Evolutionary conservation across 2,888 invertebrate genomes (phyloP).

Genomic region (Sphaerophoria taeniata): DNA sequence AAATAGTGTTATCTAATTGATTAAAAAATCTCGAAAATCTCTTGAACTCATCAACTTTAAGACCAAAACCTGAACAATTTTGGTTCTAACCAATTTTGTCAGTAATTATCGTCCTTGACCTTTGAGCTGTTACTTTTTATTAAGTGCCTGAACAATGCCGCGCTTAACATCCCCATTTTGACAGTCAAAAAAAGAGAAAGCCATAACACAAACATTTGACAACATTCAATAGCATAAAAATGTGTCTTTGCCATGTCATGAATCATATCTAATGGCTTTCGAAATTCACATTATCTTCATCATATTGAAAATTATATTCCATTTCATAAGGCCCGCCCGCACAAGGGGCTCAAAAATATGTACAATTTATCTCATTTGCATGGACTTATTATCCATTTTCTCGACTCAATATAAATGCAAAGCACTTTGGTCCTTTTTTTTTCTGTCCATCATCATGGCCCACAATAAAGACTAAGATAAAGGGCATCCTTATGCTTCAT

Average conservation of each 20-base stretch:
- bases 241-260: conserved; percentile 27
- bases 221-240: conserved; percentile 30
- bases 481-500: conserved; percentile 44
- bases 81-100: no score
- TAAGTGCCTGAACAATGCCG: background rate
- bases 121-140: background rate
- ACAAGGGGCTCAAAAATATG: conserved; percentile 19
- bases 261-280: conserved; percentile 31
- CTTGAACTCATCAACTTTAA: no score
- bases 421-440: conserved; percentile 53
- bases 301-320: conserved; percentile 35
- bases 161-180: background rate
- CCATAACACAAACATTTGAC: background rate
- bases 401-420: conserved; percentile 68
- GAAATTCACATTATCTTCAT: conserved; percentile 30
- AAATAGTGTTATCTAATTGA: no score
- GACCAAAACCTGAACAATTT: no score
- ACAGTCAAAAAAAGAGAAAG: background rate
- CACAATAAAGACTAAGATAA: conserved; percentile 16
- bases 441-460: conserved; percentile 14
- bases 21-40: no score
- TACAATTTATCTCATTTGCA: conserved; percentile 55
- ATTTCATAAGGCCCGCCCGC: conserved; percentile 11
- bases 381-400: conserved; percentile 47
- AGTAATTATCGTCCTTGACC: no score